Base-by-base conservation (phyloP, 2,888 invertebrate species). In the Eilema griseolum region DNA sequence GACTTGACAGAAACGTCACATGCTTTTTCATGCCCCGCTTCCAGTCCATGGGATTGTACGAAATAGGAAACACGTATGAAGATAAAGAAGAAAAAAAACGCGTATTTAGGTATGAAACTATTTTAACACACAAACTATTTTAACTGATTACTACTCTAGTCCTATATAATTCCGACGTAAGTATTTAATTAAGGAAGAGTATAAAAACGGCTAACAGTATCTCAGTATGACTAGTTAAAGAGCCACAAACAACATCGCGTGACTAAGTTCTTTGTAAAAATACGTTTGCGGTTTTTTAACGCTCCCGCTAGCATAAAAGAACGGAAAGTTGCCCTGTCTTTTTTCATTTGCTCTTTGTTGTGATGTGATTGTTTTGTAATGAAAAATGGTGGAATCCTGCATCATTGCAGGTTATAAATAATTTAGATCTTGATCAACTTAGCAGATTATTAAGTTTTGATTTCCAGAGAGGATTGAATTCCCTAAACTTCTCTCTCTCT, bases 261-360 rank as follows among this genome's bases (percentile, higher is more conserved):
- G 57, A 59, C 26, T 59, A 59, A 26, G 57, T 59, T 26, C 52
- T 52, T 52, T 52, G n/a, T 52, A 52, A 52, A n/a, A 52, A n/a
- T n/a, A 70, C 52, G 10, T 52, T 52, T n/a, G 52, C 52, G 52
- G 52, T 52, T 52, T 52, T 52, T 52, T 52, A 52, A 52, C 52
- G n/a, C n/a, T n/a, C n/a, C n/a, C n/a, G n/a, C 52, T 52, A 8
- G n/a, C n/a, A 52, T n/a, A 52, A 52, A 52, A 52, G 52, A 52
- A 52, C 7, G 20, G 52, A n/a, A n/a, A 52, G 87, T 84, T 86
- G 81, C 75, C 79, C 78, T 81, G 5, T n/a, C 7, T n/a, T n/a
- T 52, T 52, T n/a, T 52, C n/a, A 8, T 52, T 52, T 52, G 7
- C 20, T n/a, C 52, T 52, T 52, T 52, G 52, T 52, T 52, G 52